Percentiles rank a stretch among this genome's conserved stretches.
Conservation (phyloP, 2,888 invertebrate genomes). For the Agapetus fuscipes region DNA sequence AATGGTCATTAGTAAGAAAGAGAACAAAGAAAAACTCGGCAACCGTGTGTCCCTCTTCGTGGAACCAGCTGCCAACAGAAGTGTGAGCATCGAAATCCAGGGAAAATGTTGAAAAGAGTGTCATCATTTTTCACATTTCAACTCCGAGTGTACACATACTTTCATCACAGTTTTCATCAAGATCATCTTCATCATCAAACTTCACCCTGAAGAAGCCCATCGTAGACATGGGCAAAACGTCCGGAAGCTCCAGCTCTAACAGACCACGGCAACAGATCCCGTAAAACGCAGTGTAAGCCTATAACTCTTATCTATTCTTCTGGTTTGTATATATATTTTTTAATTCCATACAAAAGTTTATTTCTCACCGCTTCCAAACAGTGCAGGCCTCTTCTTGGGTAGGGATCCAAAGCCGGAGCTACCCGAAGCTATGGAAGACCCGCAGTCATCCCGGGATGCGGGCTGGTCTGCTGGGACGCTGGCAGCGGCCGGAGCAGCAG, state of each 20-base stretch:
- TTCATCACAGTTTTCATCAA: no score
- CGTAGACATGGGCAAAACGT: no score
- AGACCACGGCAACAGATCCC: no score
- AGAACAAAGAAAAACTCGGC: not conserved
- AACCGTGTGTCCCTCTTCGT: not conserved
- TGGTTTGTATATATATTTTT: no score
- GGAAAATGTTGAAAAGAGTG: not conserved
- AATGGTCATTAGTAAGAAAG: no score
- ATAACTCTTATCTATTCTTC: not conserved
- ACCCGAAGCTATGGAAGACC: conserved; percentile 60
- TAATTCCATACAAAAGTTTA: not conserved
- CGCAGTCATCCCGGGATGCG: conserved; percentile 49
- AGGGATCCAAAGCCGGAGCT: conserved; percentile 82
- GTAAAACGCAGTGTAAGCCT: no score
- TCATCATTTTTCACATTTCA: no score
- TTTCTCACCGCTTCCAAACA: conserved; percentile 25
- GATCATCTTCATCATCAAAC: not conserved
- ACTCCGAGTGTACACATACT: no score
- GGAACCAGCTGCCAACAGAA: no score
- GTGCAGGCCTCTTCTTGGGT: conserved; percentile 62
- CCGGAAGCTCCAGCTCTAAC: no score
- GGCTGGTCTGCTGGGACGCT: conserved; percentile 26
- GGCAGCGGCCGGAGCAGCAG: conserved; percentile 37
- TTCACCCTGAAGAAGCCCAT: not conserved
- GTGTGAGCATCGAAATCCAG: not conserved